phyloP scores from a whole-genome alignment of 2,888 invertebrate genomes.

The Aquatica leii region DNA sequence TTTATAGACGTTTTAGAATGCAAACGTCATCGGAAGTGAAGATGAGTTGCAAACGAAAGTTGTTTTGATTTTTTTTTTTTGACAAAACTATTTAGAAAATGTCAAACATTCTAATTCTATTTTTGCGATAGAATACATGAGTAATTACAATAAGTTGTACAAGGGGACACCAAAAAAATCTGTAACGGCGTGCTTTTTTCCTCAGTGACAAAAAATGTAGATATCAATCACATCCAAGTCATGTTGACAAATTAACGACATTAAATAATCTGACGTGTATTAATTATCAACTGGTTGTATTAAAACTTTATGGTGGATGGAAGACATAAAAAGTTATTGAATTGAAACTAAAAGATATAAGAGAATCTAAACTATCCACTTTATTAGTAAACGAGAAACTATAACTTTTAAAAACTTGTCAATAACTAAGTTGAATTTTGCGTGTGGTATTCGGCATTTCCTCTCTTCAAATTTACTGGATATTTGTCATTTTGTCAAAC shows the following conservation, averaged over 20 bases:
- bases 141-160: no score
- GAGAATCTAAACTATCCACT: conserved; percentile 14
- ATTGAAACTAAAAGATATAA: not conserved
- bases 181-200: no score
- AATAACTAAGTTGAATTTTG: conserved; percentile 22
- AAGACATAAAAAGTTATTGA: not conserved
- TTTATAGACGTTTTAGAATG: no score
- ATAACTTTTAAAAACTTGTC: conserved; percentile 10
- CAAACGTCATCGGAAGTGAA: no score
- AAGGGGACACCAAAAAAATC: no score
- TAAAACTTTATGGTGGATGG: not conserved
- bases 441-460: conserved; percentile 27
- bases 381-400: conserved; percentile 5
- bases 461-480: conserved; percentile 25
- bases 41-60: no score
- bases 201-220: no score
- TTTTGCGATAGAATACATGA: no score
- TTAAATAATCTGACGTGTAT: conserved; percentile 1
- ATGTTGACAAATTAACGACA: not conserved
- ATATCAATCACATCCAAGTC: conserved; percentile 6
- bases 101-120: no score
- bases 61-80: no score
- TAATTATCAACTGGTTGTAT: conserved; percentile 6
- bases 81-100: no score
- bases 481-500: conserved; percentile 32